Evolutionary conservation across 2,888 invertebrate species (phyloP), one percentile per base, ranked within the genome.

Genomic region (Microctonus aethiopoides): DNA sequence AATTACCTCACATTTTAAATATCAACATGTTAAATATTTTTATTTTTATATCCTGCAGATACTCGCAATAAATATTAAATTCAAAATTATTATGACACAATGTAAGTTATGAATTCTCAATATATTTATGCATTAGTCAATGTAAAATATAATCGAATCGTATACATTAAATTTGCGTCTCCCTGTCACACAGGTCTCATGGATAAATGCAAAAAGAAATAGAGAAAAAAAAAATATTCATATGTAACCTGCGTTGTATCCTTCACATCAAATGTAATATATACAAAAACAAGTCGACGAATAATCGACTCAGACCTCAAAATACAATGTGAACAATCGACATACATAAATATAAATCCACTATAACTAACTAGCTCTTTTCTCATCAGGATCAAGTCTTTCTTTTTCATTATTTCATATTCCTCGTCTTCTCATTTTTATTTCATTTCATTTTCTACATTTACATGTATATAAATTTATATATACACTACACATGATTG

Each of bases 301-400:
- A 61, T 61, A 36, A 61, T 61, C 36, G 26, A 39, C 60, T 36
- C 24, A 22, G 41, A 2, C 22, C 9, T 36, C 10, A 7, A 36
- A 34, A 57, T 13, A 59, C 41, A 39, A 36, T 36, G 22, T 9
- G 64, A 75, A 70, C 54, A 60, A 66, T 20, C 62, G 66, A 79
- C 79, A 79, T 71, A 75, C 72, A 71, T 73, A 72, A 39, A 61
- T 70, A 36, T 22, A 34, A 52, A 51, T 46, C 59, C 70, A 65
- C 74, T 52, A 39, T 67, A 62, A 36, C 77, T 79, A 83, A 83
- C 83, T 83, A 80, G 79, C 78, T 78, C 82, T 83, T 80, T 83
- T 81, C 78, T 80, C n/a, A n/a, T 29, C 74, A 76, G 79, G 79
- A 83, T 79, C 82, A 74, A 76, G 80, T 84, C 82, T 80, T 41